Percentiles rank a stretch among this genome's conserved stretches.
phyloP scores from a whole-genome alignment of 2,888 invertebrate genomes.

The Thera obeliscata region DNA sequence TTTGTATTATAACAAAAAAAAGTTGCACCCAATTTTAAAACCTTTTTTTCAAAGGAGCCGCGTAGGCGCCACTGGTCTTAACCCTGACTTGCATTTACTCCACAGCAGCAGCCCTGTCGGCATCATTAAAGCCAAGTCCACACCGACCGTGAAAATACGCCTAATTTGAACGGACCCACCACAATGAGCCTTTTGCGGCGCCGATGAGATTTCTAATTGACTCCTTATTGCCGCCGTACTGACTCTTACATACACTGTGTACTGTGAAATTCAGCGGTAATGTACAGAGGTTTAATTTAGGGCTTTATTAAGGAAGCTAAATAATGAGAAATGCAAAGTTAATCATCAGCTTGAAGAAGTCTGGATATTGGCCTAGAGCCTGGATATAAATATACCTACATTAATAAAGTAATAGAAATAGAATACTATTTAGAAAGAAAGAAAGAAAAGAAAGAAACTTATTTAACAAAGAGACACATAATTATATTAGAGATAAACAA shows the following conservation, averaged over 20 bases:
- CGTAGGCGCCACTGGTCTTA: background rate
- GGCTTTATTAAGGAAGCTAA: background rate
- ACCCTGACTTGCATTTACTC: slow-evolving; percentile 28
- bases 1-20: background rate
- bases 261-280: background rate
- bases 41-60: background rate
- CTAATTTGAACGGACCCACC: slow-evolving; percentile 55
- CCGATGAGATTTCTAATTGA: slow-evolving; percentile 60
- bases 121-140: slow-evolving; percentile 43
- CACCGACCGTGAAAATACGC: slow-evolving; percentile 50
- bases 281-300: background rate
- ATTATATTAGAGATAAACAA: too few species aligned
- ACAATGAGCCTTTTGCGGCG: slow-evolving; percentile 50
- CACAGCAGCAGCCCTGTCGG: slow-evolving; percentile 46
- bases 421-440: too few species aligned
- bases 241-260: background rate
- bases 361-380: too few species aligned
- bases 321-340: background rate
- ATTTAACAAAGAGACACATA: too few species aligned
- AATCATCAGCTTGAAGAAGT: background rate
- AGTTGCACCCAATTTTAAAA: background rate
- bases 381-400: too few species aligned
- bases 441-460: too few species aligned
- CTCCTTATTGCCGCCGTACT: background rate
- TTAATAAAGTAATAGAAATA: too few species aligned